Conservation (phyloP, 2,113 vertebrate genomes). For the Lipophrys pholis region DNA sequence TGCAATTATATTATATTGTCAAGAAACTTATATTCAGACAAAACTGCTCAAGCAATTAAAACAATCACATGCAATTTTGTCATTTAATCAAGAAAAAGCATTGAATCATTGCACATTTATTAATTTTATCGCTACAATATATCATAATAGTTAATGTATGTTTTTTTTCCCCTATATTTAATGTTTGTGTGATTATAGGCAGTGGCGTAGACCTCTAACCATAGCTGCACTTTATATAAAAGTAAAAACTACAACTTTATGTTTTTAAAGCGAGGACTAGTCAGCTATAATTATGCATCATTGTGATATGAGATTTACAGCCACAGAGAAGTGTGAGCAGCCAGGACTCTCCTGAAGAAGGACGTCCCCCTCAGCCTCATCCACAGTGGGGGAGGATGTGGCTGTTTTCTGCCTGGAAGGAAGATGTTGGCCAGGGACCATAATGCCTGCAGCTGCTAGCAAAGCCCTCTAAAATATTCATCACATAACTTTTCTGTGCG, state of each 20-base stretch:
- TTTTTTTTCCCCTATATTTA: too few species aligned
- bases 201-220: too few species aligned
- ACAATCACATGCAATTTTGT: too few species aligned
- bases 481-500: conserved; percentile 77
- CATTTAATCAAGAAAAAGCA: too few species aligned
- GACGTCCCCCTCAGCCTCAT: conserved; percentile 55
- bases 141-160: too few species aligned
- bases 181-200: too few species aligned
- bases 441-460: conserved; percentile 69
- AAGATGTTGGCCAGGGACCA: conserved; percentile 69
- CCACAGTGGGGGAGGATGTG: conserved; percentile 63
- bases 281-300: conserved; percentile 36
- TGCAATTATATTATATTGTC: too few species aligned
- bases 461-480: conserved; percentile 76
- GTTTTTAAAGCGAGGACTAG: conserved; percentile 7
- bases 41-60: too few species aligned
- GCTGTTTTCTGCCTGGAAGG: conserved; percentile 67
- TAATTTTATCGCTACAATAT: too few species aligned
- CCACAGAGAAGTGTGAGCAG: conserved; percentile 37
- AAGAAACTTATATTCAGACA: too few species aligned
- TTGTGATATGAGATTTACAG: conserved; percentile 44
- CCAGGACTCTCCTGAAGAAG: conserved; percentile 59
- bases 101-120: too few species aligned
- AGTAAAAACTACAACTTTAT: conserved; percentile 3
- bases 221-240: background rate